These are phyloP conservation scores for Lordiphosa fenestrarum DNA, from an alignment of 2,888 invertebrate genomes.

Conservation along the genomic window DNA sequence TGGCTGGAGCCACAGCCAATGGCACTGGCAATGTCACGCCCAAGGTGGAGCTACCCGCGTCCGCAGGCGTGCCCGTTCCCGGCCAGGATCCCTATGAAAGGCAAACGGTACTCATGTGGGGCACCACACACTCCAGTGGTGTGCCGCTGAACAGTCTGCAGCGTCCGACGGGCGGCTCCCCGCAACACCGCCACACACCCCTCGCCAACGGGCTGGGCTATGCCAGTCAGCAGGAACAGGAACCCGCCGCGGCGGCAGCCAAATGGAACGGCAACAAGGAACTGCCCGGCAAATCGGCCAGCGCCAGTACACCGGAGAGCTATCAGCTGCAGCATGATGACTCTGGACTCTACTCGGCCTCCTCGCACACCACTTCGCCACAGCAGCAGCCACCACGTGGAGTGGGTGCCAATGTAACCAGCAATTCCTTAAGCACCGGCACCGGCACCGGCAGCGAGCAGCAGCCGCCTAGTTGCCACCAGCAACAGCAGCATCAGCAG, in stretches of 20 bases:
- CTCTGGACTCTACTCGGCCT: conserved; percentile 75
- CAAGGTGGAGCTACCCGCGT: conserved; percentile 76
- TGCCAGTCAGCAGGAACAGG: conserved; percentile 60
- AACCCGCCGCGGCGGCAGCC: conserved; percentile 44
- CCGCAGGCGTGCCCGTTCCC: conserved; percentile 28
- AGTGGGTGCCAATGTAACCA: conserved; percentile 37
- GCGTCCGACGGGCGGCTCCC: conserved; percentile 75
- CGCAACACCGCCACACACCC: conserved; percentile 76
- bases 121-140: conserved; percentile 82
- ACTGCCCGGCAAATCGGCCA: conserved; percentile 53
- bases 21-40: conserved; percentile 71
- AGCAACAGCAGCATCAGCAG: conserved; percentile 29
- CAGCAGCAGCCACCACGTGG: conserved; percentile 57
- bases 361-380: conserved; percentile 77
- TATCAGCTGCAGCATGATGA: conserved; percentile 76
- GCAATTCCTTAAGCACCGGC: conserved; percentile 31
- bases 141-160: conserved; percentile 79
- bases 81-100: conserved; percentile 81
- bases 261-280: conserved; percentile 76
- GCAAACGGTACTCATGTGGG: conserved; percentile 97
- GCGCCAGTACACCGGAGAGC: conserved; percentile 68
- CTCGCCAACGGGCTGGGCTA: conserved; percentile 78
- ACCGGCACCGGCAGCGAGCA: conserved; percentile 49
- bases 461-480: conserved; percentile 46
- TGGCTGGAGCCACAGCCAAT: conserved; percentile 60